Conservation (phyloP, 2,797 vertebrate genomes). For the Echiichthys vipera region DNA sequence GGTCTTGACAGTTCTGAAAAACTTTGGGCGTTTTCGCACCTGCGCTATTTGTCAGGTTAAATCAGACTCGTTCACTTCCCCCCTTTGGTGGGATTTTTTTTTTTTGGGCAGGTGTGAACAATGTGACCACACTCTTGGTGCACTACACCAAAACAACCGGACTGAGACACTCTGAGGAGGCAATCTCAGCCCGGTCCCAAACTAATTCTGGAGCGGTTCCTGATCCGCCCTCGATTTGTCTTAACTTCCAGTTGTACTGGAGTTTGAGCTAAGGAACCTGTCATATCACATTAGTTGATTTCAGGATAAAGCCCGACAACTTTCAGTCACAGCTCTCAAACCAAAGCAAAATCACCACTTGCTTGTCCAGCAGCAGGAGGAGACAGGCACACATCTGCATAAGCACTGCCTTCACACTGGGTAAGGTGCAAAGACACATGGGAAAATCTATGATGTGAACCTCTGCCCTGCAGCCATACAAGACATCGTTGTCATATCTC, state of each 20-base stretch:
- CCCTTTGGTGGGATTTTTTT: too few relatives aligned
- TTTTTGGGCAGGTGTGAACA: too few relatives aligned
- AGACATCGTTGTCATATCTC: constrained; percentile 53
- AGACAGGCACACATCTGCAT: not conserved
- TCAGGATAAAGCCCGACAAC: not conserved
- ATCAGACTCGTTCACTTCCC: too few relatives aligned
- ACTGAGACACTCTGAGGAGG: too few relatives aligned
- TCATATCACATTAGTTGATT: constrained; percentile 39
- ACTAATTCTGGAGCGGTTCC: too few relatives aligned
- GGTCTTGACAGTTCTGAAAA: not conserved
- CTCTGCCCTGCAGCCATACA: constrained; percentile 48
- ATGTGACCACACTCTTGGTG: too few relatives aligned
- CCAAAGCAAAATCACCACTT: constrained; percentile 18
- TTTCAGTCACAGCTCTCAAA: constrained; percentile 25
- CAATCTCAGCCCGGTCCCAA: too few relatives aligned
- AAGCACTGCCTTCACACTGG: constrained; percentile 9
- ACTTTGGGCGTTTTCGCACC: too few relatives aligned
- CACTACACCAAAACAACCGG: too few relatives aligned
- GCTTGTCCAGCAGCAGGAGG: not conserved
- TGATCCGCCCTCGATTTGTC: too few relatives aligned
- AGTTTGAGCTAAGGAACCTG: constrained; percentile 30
- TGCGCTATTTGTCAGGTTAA: too few relatives aligned
- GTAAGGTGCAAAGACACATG: constrained; percentile 44
- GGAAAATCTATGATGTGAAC: constrained; percentile 41
- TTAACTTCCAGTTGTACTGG: too few relatives aligned